Percentiles rank a stretch among this genome's conserved stretches.
These are phyloP conservation scores for Drepana falcataria DNA, from an alignment of 2,888 invertebrate species.

Conservation along the genomic window DNA sequence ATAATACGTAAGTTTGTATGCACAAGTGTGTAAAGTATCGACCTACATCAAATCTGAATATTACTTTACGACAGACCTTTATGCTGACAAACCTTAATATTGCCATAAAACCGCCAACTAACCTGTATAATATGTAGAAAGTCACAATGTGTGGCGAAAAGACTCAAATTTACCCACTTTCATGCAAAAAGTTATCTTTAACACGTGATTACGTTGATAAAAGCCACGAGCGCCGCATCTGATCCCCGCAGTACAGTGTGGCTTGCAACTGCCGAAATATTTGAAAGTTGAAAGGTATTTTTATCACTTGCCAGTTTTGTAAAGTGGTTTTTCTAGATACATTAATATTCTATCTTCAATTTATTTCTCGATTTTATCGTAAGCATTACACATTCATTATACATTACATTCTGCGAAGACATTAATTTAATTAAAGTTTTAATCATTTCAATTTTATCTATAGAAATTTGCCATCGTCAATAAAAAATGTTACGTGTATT, in stretches of 20 bases:
- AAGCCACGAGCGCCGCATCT: not conserved
- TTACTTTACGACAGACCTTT: not conserved
- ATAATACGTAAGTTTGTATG: too few species aligned
- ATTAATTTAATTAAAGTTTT: too few species aligned
- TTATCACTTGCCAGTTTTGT: not conserved
- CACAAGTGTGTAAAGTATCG: not conserved
- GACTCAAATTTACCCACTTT: conserved; percentile 2
- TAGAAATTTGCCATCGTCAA: too few species aligned
- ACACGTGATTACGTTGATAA: not conserved
- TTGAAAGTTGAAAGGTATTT: conserved; percentile 2
- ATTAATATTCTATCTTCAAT: not conserved
- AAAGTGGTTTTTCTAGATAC: not conserved
- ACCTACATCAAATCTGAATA: not conserved
- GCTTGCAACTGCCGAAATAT: not conserved
- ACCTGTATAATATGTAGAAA: conserved; percentile 3
- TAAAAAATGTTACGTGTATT: too few species aligned
- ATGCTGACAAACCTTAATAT: not conserved
- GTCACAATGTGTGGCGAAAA: conserved; percentile 1
- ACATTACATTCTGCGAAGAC: too few species aligned
- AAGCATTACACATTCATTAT: too few species aligned
- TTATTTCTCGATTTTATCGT: not conserved
- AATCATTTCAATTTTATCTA: too few species aligned
- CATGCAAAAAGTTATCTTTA: not conserved
- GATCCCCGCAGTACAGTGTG: not conserved
- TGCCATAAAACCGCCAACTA: not conserved